Percentiles rank a stretch among this genome's conserved stretches.
phyloP scores from a whole-genome alignment of 2,113 vertebrate species.

The Hymenochirus boettgeri region DNA sequence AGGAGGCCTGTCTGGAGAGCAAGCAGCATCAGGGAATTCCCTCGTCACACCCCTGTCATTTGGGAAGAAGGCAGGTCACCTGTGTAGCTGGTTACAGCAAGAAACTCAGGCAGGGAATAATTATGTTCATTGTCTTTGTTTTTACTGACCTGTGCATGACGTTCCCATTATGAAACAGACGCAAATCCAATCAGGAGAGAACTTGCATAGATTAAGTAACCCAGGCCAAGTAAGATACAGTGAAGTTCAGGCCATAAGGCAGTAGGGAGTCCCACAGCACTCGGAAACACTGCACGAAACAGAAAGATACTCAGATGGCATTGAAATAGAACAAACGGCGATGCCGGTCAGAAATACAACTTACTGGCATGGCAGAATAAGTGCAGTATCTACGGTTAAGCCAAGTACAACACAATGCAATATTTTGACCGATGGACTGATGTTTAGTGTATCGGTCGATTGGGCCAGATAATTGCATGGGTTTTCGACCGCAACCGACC shows the following conservation, averaged over 20 bases:
- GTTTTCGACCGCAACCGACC: no score
- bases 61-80: neutral
- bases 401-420: no score
- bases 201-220: conserved; percentile 75
- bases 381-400: no score
- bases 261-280: conserved; percentile 78
- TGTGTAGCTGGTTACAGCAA: no score
- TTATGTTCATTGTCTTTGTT: no score
- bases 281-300: conserved; percentile 65
- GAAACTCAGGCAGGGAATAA: no score
- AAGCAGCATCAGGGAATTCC: conserved; percentile 75
- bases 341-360: no score
- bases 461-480: no score
- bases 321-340: no score
- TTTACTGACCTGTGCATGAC: conserved; percentile 78
- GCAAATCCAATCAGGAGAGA: conserved; percentile 70
- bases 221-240: conserved; percentile 79
- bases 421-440: no score
- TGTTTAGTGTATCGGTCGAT: no score
- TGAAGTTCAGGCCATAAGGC: conserved; percentile 73
- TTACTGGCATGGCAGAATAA: no score
- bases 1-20: conserved; percentile 81
- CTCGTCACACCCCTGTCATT: conserved; percentile 73
- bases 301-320: neutral
- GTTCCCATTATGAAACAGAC: conserved; percentile 72